Evolutionary conservation across 2,888 invertebrate genomes (phyloP), one percentile per base, ranked within the genome.

Genomic region (Camptogramma bilineatum): DNA sequence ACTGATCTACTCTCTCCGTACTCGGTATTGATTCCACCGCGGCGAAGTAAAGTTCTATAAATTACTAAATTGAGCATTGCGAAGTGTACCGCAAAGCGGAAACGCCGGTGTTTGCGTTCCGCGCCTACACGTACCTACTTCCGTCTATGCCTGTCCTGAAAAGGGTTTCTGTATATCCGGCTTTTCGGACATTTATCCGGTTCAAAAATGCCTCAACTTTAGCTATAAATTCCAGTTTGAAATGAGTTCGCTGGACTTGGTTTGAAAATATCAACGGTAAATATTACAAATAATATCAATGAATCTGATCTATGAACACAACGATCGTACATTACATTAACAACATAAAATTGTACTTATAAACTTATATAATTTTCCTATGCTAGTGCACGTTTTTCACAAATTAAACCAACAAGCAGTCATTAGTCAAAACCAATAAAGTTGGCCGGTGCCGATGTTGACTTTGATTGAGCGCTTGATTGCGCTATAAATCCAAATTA

Each of bases 41-140:
- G 72, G 69, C 65, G 68, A 52, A 56, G 66, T 62, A 58, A 61
- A 71, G 66, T 70, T 63, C 63, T 61, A 71, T 66, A 70, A 71
- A 72, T 78, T 72, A 69, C 72, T 79, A 70, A 75, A 83, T 82
- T 76, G 77, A 77, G 73, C 74, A 66, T 66, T 77, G 72, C 72
- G 72, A 71, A 73, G 77, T 70, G 69, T 69, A 76, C 71, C 75
- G 70, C 75, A 66, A 74, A 78, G 78, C 85, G 88, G 86, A 87
- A 86, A 81, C 79, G 73, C 76, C 83, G 78, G 83, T 79, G 86
- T 83, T 85, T 80, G 82, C 84, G 80, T 82, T 81, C 85, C 83
- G 84, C 86, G 81, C 87, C 85, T 81, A 81, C 86, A 84, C 83
- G 84, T 77, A 85, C 83, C 84, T 77, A 85, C 87, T 87, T 90